These are phyloP conservation scores for Dromaius novaehollandiae DNA, from an alignment of 2,113 vertebrate species.

Conservation along the genomic window DNA sequence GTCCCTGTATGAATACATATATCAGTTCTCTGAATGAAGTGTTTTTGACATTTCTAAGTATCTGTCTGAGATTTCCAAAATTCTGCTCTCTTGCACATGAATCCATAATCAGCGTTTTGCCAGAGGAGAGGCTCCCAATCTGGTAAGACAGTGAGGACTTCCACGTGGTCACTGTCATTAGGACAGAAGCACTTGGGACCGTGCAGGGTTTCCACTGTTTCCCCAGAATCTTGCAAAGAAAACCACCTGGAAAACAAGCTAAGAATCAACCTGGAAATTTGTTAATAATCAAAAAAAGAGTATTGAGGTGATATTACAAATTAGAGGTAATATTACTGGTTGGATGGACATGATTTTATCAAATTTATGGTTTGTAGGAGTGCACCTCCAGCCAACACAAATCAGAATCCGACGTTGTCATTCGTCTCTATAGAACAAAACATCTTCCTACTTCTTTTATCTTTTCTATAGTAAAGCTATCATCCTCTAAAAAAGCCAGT, in stretches of 20 bases:
- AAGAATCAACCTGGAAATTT: not conserved
- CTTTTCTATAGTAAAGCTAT: not conserved
- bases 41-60: not conserved
- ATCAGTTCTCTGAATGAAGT: not conserved
- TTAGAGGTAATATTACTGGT: not conserved
- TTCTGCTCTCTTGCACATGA: not conserved
- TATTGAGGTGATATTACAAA: not conserved
- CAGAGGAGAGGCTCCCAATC: not conserved
- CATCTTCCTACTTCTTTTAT: not conserved
- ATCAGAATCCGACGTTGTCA: not conserved
- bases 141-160: not conserved
- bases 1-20: not conserved
- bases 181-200: not conserved
- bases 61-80: not conserved
- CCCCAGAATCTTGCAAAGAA: not conserved
- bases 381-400: not conserved
- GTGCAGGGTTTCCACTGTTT: not conserved
- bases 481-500: not conserved
- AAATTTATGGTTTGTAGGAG: not conserved
- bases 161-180: not conserved
- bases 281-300: not conserved
- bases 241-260: not conserved
- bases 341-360: not conserved
- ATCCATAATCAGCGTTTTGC: constrained; percentile 11
- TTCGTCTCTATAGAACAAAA: not conserved